Conservation (phyloP, 2,888 invertebrate species). For the Cheilosia pagana region DNA sequence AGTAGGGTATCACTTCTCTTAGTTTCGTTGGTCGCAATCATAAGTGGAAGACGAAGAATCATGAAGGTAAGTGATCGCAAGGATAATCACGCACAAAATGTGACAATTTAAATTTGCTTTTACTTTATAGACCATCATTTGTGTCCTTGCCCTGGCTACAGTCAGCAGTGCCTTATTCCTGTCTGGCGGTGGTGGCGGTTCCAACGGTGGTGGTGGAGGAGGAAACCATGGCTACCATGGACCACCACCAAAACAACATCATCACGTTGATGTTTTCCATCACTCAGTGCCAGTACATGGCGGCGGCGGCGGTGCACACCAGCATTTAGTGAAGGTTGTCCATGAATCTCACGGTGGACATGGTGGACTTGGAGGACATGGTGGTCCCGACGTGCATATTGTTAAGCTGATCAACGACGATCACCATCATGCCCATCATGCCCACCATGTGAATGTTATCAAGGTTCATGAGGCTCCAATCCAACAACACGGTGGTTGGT, state of each 20-base stretch:
- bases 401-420: slow-evolving; percentile 25
- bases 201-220: not conserved
- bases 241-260: slow-evolving; percentile 27
- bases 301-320: slow-evolving; percentile 3
- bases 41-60: slow-evolving; percentile 55
- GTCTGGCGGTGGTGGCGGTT: slow-evolving; percentile 3
- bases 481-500: slow-evolving; percentile 31
- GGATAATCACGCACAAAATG: not conserved
- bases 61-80: slow-evolving; percentile 53
- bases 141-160: slow-evolving; percentile 55
- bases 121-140: slow-evolving; percentile 50
- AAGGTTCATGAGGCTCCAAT: slow-evolving; percentile 25
- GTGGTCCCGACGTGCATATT: slow-evolving; percentile 15
- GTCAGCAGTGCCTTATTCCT: slow-evolving; percentile 45
- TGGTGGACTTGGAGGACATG: not conserved
- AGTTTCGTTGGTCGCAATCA: slow-evolving; percentile 50
- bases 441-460: slow-evolving; percentile 23
- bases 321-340: slow-evolving; percentile 40
- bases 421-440: slow-evolving; percentile 13
- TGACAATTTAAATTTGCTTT: not conserved
- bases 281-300: slow-evolving; percentile 7
- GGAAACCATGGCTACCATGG: not conserved
- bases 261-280: slow-evolving; percentile 49
- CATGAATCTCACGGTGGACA: slow-evolving; percentile 35
- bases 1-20: slow-evolving; percentile 54